Percentiles rank a stretch among this genome's conserved stretches.
phyloP scores from a whole-genome alignment of 2,797 vertebrate species.

The Channa striata region DNA sequence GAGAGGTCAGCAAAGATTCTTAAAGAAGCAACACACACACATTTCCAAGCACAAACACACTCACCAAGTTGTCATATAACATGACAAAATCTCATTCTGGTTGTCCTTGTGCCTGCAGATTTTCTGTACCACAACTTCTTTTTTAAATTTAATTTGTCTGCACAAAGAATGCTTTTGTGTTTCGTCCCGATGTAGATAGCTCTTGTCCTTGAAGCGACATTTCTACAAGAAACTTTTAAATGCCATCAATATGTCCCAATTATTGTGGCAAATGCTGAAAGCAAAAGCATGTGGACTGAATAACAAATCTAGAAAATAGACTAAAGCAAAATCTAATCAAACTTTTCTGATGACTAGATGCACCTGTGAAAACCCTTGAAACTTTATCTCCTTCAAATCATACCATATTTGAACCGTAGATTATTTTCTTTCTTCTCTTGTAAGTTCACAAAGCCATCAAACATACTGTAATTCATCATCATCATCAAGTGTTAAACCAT shows the following conservation, averaged over 20 bases:
- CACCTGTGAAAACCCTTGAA: constrained; percentile 18
- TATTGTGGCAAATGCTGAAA: constrained; percentile 29
- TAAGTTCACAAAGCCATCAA: not conserved
- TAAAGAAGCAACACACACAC: constrained; percentile 4
- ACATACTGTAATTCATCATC: not conserved
- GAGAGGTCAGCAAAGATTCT: constrained; percentile 16
- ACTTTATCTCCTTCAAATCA: constrained; percentile 2
- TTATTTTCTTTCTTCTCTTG: not conserved
- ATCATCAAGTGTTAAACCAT: not conserved
- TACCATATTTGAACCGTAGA: not conserved
- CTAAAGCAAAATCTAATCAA: constrained; percentile 39
- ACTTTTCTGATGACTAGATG: constrained; percentile 29
- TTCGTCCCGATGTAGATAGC: constrained; percentile 4
- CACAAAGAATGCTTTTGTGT: constrained; percentile 6
- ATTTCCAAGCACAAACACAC: constrained; percentile 4
- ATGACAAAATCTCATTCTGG: not conserved
- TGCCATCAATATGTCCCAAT: constrained; percentile 32
- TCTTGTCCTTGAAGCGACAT: constrained; percentile 35
- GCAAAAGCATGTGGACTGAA: constrained; percentile 6
- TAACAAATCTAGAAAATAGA: constrained; percentile 23
- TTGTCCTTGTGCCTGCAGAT: not conserved
- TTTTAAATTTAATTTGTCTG: constrained; percentile 5
- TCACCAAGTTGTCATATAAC: not conserved
- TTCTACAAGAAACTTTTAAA: constrained; percentile 25
- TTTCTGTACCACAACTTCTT: not conserved